Evolutionary conservation across 1,140 invertebrate genomes (phyloP), one percentile per base, ranked within the genome.

Genomic region (Drosophila watanabei): DNA sequence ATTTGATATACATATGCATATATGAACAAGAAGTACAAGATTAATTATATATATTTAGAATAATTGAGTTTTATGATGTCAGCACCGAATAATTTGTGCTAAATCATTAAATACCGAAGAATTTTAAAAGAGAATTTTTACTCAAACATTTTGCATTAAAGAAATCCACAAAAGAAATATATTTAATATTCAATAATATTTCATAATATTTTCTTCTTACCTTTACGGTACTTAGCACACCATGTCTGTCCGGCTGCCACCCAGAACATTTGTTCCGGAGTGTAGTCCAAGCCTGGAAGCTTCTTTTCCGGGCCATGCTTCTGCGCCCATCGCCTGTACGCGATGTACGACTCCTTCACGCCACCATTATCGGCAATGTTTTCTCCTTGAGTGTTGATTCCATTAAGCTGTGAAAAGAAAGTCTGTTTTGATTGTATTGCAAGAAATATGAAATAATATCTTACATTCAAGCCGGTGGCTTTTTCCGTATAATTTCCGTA

Each of bases 281-380:
- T 94, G 79, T 95, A 96, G 59, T 96, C 94, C 10, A 97, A 81
- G 4, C 96, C 96, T 6, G 96, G 95, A 4, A 98, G 92, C 66
- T 94, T 93, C 2, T 94, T 93, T 76, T 97, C 97, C 2, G 92
- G 81, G 0, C 95, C 95, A 80, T 97, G 95, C 14, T 95, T 93
- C 35, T 95, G 92, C 1, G 94, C 94, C 96, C 97, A 97, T 9
- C 95, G 94, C 41, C 95, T 94, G 92, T 98, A 98, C 0, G 97
- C 97, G 32, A 95, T 94, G 92, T 98, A 98, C 0, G 98, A 97
- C 78, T 97, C 96, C 89, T 98, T 98, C 28, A 98, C 95, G 2
- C 97, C 97, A 20, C 97, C 97, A 91, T 98, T 98, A 91, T 98
- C 97, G 0, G 98, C 98, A 51, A 98, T 97, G 91, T 98, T 98